These are phyloP conservation scores for Drosophila ochracea DNA, from an alignment of 2,888 invertebrate genomes.

Conservation along the genomic window DNA sequence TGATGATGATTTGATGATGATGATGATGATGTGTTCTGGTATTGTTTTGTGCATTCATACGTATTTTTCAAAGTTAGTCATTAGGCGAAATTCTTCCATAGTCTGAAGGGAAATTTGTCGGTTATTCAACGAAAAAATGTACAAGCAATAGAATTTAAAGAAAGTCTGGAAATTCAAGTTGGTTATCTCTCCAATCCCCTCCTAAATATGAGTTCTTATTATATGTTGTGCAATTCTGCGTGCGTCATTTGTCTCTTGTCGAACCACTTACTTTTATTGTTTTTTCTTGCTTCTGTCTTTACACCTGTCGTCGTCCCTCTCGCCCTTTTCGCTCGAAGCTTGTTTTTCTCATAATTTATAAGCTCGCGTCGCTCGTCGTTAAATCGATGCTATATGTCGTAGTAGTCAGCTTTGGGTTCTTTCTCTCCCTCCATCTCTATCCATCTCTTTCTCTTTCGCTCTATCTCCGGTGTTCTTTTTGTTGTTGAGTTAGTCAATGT, in stretches of 20 bases:
- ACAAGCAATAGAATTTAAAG: background rate
- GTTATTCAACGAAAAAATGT: background rate
- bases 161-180: constrained; percentile 15
- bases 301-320: background rate
- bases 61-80: background rate
- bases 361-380: constrained; percentile 6
- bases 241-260: constrained; percentile 49
- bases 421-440: constrained; percentile 1
- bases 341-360: constrained; percentile 44
- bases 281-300: background rate
- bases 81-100: background rate
- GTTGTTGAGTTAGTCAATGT: constrained; percentile 55
- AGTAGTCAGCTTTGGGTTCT: constrained; percentile 25
- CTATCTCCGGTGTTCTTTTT: constrained; percentile 31
- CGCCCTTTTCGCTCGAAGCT: constrained; percentile 15
- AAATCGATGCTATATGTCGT: constrained; percentile 4
- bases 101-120: constrained; percentile 1
- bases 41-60: constrained; percentile 6
- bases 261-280: constrained; percentile 31
- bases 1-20: background rate
- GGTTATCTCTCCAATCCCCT: background rate
- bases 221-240: constrained; percentile 31
- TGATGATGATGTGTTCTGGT: background rate
- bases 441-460: constrained; percentile 8
- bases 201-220: background rate